Percentiles rank a stretch among this genome's conserved stretches.
Conservation (phyloP, 1,140 invertebrate genomes). For the Philopotamus ludificatus region DNA sequence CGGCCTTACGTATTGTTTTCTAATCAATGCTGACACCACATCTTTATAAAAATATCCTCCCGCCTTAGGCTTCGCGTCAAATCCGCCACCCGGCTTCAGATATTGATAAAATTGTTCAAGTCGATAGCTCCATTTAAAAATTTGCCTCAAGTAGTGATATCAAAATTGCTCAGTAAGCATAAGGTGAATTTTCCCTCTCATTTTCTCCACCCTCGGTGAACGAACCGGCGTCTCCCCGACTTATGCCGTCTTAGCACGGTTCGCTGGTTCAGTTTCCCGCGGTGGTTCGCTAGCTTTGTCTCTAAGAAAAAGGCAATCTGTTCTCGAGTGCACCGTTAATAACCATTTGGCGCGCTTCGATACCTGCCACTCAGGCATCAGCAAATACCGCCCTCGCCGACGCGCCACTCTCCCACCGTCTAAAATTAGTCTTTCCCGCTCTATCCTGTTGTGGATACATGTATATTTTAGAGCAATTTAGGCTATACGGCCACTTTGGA, state of each 20-base stretch:
- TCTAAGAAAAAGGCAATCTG: constrained; percentile 8
- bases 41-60: no score
- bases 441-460: no score
- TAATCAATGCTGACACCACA: no score
- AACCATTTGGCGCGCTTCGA: constrained; percentile 15
- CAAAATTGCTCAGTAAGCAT: neutral
- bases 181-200: neutral
- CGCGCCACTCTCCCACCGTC: neutral
- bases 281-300: neutral
- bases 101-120: no score
- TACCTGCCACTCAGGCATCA: constrained; percentile 12
- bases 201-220: neutral
- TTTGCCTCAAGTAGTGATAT: no score
- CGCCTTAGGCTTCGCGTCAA: no score
- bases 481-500: no score
- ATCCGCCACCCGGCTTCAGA: no score
- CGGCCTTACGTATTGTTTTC: no score
- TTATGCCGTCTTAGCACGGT: neutral
- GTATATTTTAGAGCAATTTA: no score
- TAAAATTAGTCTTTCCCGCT: no score
- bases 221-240: neutral
- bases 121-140: no score
- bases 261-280: neutral
- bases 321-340: constrained; percentile 14
- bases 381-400: neutral